Base-by-base conservation (phyloP, 2,888 invertebrate species). In the Oxytorus armatus region DNA sequence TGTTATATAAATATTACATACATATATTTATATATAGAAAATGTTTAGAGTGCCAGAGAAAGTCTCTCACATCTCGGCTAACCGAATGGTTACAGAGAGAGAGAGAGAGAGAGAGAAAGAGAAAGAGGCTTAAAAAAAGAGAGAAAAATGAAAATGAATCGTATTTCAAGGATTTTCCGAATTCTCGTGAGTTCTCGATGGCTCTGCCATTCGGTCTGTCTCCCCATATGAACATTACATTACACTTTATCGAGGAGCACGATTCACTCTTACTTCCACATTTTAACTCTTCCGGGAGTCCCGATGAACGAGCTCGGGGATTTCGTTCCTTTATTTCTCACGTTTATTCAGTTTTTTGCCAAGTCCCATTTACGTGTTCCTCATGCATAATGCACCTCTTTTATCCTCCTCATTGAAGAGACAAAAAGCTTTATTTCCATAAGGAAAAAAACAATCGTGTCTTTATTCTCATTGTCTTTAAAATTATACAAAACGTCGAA, bases 251-350 rank as follows among this genome's bases (percentile, higher is more conserved):
- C 29, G 47, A 44, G 36, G n/a, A 18, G 57, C n/a, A 39, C 8
- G 11, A 68, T 51, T 49, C 25, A 49, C 39, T 75, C 21, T 29
- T 29, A 49, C 57, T 75, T 66, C 66, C 36, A 21, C 44, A 39
- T 63, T 55, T 75, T 61, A 33, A 68, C 18, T 76, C 29, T 29
- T 10, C 36, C 10, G 21, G 14, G 18, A 53, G 44, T 68, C 29
- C 42, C 51, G 51, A 69, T 69, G 61, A 51, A 69, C 33, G 42
- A 42, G 51, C 29, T 21, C n/a, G 76, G 42, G 21, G 66, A 51
- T 76, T 36, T 33, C 51, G 44, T 68, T 25, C 44, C 21, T 76
- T 44, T 51, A 21, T 42, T 42, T 2, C 51, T 16, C 21, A 23
- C 44, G 10, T 21, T 33, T 51, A 68, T 61, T 33, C 33, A 69